Evolutionary conservation across 2,888 invertebrate species (phyloP), one percentile per base, ranked within the genome.

Genomic region (Dexiosoma caninum): DNA sequence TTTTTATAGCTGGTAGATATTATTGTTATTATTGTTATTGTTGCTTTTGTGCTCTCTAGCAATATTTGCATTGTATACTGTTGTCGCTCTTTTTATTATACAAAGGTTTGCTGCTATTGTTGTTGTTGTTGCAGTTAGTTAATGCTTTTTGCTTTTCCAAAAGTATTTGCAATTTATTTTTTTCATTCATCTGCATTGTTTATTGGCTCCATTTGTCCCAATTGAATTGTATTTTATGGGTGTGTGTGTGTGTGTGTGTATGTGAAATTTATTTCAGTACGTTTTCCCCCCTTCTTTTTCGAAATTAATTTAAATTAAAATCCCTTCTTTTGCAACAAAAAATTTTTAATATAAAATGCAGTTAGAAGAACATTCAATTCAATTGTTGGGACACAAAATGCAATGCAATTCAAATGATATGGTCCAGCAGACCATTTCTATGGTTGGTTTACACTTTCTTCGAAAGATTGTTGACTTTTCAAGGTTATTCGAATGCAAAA

Each of bases 191-290:
- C n/a, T 66, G 53, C 35, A 51, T 57, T 62, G 62, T 57, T 80
- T 80, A 76, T 80, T 80, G 66, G 71, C 80, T 81, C 76, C 67
- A 77, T 81, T 81, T 72, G 49, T 42, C 42, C 55, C 77, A 77
- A 77, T 81, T 72, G 72, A 69, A 72, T 77, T 49, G 67, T 53
- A 51, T 37, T 72, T 49, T 30, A 12, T 64, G 19, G 19, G n/a
- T n/a, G n/a, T n/a, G n/a, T 64, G 46, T 66, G 55, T n/a, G n/a
- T n/a, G n/a, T n/a, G n/a, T 53, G 55, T 49, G 51, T 53, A 46
- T 49, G 51, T 23, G 23, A 59, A 67, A 49, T 46, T 42, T 32
- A 23, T 51, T 55, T 66, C 14, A 40, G 37, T 27, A 0, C 0
- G 35, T 35, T 59, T 40, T 55, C 40, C 27, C 8, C 21, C 1